These are phyloP conservation scores for Salminus brasiliensis DNA, from an alignment of 2,113 vertebrate genomes.

Conservation along the genomic window DNA sequence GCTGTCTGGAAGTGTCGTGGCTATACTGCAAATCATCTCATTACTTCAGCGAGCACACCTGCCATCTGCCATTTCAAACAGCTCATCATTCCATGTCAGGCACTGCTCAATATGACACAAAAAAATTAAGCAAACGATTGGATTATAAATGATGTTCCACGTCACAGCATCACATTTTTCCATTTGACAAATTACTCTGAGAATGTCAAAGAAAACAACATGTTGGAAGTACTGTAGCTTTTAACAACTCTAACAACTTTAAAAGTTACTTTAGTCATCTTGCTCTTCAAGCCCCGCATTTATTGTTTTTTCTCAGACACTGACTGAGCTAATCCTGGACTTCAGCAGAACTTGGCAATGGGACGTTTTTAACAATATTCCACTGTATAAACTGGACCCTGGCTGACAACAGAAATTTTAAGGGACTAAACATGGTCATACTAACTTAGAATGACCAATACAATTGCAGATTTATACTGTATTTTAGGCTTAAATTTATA, in stretches of 20 bases:
- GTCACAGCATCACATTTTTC: neutral
- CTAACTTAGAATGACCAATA: too few species aligned
- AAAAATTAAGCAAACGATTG: neutral
- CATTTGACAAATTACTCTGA: neutral
- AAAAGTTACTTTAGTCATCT: neutral
- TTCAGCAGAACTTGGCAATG: too few species aligned
- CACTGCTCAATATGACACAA: neutral
- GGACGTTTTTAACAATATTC: too few species aligned
- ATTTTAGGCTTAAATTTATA: too few species aligned
- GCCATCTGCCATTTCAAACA: constrained; percentile 4
- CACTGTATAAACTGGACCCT: too few species aligned
- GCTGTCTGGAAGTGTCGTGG: constrained; percentile 7
- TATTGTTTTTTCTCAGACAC: too few species aligned
- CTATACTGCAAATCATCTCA: constrained; percentile 28
- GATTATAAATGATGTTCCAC: constrained; percentile 9
- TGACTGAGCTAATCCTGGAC: too few species aligned
- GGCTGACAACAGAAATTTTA: too few species aligned
- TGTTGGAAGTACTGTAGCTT: neutral
- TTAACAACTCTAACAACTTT: neutral
- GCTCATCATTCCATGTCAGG: constrained; percentile 4
- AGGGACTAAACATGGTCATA: too few species aligned
- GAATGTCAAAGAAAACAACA: neutral
- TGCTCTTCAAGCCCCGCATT: too few species aligned
- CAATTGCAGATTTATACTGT: too few species aligned
- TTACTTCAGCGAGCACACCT: constrained; percentile 22